Percentiles rank a stretch among this genome's conserved stretches.
phyloP scores from a whole-genome alignment of 2,113 vertebrate genomes.

The Lampris incognitus region DNA sequence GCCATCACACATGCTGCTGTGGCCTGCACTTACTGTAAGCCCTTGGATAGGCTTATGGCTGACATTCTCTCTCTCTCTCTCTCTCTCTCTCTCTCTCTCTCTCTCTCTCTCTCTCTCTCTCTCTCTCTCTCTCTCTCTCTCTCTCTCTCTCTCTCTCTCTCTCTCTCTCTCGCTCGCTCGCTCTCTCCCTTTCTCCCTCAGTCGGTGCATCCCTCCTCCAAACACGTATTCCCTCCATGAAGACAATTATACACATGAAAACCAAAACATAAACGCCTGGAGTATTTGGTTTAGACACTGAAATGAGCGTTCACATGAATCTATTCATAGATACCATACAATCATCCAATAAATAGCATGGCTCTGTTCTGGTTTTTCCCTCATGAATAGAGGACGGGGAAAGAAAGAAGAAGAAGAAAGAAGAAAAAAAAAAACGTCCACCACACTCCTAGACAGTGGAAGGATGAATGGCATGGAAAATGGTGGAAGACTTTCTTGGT shows the following conservation, averaged over 20 bases:
- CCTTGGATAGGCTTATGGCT: conserved; percentile 47
- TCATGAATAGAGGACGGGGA: conserved; percentile 34
- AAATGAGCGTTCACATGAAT: conserved; percentile 63
- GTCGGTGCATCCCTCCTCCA: conserved; percentile 72
- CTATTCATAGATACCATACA: conserved; percentile 54
- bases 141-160: conserved; percentile 49
- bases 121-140: conserved; percentile 35
- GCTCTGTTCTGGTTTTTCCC: conserved; percentile 66
- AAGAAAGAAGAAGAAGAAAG: conserved; percentile 10
- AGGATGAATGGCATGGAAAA: conserved; percentile 69
- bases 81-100: conserved; percentile 62
- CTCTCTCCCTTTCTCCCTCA: conserved; percentile 42
- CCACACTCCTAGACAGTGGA: conserved; percentile 57
- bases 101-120: conserved; percentile 43
- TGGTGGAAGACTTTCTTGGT: conserved; percentile 64
- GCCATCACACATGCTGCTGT: conserved; percentile 79
- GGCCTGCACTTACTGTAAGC: conserved; percentile 67
- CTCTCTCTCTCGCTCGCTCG: conserved; percentile 65
- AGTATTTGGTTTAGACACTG: conserved; percentile 48
- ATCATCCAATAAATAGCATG: conserved; percentile 54
- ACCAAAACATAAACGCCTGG: conserved; percentile 41
- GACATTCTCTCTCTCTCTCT: conserved; percentile 31
- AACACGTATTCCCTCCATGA: conserved; percentile 55
- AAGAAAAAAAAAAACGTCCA: conserved; percentile 42
- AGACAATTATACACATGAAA: conserved; percentile 66